Evolutionary conservation across 2,888 invertebrate genomes (phyloP).

Genomic region (Eristalinus aeneus): DNA sequence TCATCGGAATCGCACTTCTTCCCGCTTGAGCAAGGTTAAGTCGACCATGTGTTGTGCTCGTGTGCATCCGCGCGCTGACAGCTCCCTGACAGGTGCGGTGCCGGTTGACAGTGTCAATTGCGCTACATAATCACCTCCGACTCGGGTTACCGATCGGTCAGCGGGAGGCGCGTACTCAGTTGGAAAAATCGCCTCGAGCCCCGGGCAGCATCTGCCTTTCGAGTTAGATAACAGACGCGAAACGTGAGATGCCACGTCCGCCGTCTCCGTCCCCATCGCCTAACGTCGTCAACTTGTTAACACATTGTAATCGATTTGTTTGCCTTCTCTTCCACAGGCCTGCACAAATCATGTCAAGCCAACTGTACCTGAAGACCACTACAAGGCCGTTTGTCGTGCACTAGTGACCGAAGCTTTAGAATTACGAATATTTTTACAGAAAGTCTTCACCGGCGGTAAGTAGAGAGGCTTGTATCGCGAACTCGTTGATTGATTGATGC

Average conservation of each 20-base stretch:
- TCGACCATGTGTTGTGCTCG: slow-evolving; percentile 18
- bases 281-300: neutral
- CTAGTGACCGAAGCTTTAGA: slow-evolving; percentile 95
- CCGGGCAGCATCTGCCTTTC: slow-evolving; percentile 4
- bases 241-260: slow-evolving; percentile 53
- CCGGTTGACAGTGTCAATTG: slow-evolving; percentile 54
- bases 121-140: slow-evolving; percentile 52
- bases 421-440: slow-evolving; percentile 93
- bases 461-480: slow-evolving; percentile 40
- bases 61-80: neutral
- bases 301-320: slow-evolving; percentile 44
- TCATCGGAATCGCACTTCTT: slow-evolving; percentile 46
- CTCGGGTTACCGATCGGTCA: slow-evolving; percentile 50
- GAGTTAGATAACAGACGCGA: slow-evolving; percentile 65
- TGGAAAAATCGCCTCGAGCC: slow-evolving; percentile 47
- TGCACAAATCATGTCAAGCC: slow-evolving; percentile 82
- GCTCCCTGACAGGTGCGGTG: neutral
- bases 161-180: slow-evolving; percentile 15
- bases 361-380: slow-evolving; percentile 82
- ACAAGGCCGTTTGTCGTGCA: slow-evolving; percentile 95
- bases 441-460: slow-evolving; percentile 84
- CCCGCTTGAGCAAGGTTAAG: slow-evolving; percentile 61
- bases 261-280: neutral
- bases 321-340: slow-evolving; percentile 79
- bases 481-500: slow-evolving; percentile 45